Conservation (phyloP, 2,797 vertebrate genomes). For the Acanthis flammea region DNA sequence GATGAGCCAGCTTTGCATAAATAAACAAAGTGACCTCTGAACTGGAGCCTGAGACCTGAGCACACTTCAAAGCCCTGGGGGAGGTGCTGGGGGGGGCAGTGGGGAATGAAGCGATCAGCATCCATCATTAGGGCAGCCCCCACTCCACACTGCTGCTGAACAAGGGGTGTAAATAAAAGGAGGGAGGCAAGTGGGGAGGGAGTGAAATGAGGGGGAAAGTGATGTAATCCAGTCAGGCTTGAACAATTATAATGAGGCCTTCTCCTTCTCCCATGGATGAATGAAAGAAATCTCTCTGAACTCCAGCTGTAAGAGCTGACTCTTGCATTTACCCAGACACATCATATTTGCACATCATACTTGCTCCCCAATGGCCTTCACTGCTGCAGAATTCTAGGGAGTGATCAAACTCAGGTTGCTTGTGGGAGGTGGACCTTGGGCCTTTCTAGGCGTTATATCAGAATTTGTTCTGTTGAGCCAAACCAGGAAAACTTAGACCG, state of each 20-base stretch:
- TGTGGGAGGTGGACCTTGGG: neutral
- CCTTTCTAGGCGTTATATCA: neutral
- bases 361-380: neutral
- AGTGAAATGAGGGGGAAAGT: constrained; percentile 68
- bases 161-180: constrained; percentile 54
- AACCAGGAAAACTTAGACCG: neutral
- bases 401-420: neutral
- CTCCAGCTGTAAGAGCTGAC: neutral
- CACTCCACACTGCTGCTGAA: constrained; percentile 2
- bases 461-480: neutral
- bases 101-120: constrained; percentile 71
- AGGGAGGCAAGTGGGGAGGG: neutral
- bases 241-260: constrained; percentile 58
- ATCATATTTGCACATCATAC: neutral
- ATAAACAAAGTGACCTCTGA: constrained; percentile 78
- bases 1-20: constrained; percentile 78
- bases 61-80: constrained; percentile 72
- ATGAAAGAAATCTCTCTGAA: constrained; percentile 25
- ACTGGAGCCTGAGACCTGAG: constrained; percentile 72
- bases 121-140: constrained; percentile 66
- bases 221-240: constrained; percentile 71
- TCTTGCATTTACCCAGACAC: accelerated
- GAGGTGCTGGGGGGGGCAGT: neutral
- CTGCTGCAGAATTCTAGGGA: neutral
- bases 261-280: constrained; percentile 45